Base-by-base conservation (phyloP, 2,888 invertebrate species). In the Drosophila siamana region DNA sequence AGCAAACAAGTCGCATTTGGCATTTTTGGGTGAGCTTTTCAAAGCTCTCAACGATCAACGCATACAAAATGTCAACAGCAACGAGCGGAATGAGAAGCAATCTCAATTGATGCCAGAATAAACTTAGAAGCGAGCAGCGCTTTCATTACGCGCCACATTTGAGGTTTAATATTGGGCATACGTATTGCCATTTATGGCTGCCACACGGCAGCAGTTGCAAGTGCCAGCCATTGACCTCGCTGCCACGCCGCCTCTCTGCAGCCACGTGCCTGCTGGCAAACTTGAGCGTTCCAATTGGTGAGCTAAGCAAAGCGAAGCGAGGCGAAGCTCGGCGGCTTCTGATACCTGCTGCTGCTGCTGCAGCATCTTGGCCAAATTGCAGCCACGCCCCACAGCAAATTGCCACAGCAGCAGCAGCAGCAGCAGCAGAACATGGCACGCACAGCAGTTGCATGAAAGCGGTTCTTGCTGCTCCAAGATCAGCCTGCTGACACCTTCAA, bases 401-500 rank as follows among this genome's bases (percentile, higher is more conserved):
- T 75, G 73, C 63, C 63, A 19, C 46, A 43, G 62, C 51, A 38
- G 33, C n/a, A n/a, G n/a, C n/a, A n/a, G n/a, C n/a, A n/a, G n/a
- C n/a, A n/a, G 19, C 46, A 43, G 62, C 51, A 38, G 33, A 43
- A 28, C 47, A 28, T 28, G 59, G 33, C 74, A 74, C 75, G 74
- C 74, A 74, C 78, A 67, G 59, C 68, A 77, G 75, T 78, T 77
- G 67, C 50, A 54, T 46, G 52, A 51, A 51, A 47, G 43, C 55
- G 43, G 24, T 36, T 36, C 19, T 4, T 24, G 16, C 54, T 65
- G 64, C 52, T 50, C 41, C 57, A 59, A 46, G 74, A 80, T 85
- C 85, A 78, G 82, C 82, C 82, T 80, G 80, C 82, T 85, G 85
- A 78, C 86, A 81, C 85, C 74, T 76, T 76, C 64, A 69, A 60